Percentiles rank a stretch among this genome's conserved stretches.
Evolutionary conservation across 2,113 vertebrate genomes (phyloP).

Genomic region (Hystrix cristata): DNA sequence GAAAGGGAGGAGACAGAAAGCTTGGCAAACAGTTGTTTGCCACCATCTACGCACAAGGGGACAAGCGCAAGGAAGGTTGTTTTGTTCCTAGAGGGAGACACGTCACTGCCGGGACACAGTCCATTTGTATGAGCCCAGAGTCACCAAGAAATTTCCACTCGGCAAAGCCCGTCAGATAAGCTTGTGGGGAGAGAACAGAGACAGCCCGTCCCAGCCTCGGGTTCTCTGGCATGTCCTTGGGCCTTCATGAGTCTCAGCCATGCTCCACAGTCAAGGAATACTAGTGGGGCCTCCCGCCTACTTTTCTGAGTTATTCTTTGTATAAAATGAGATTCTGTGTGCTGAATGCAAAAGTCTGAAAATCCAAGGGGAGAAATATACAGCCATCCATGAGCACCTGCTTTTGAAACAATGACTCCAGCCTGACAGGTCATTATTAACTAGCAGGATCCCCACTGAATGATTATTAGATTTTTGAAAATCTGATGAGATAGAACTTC

Average conservation of each 20-base stretch:
- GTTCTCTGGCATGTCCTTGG: background rate
- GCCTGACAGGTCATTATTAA: fast-evolving
- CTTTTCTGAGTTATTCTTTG: background rate
- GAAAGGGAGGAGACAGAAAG: slow-evolving; percentile 71
- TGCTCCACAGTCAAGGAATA: background rate
- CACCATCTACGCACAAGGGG: slow-evolving; percentile 81
- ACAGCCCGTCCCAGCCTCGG: background rate
- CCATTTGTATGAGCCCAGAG: slow-evolving; percentile 79
- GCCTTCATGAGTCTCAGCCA: background rate
- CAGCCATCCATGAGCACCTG: background rate
- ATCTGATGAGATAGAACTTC: background rate
- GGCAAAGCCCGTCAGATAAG: slow-evolving; percentile 35
- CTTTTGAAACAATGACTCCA: fast-evolving
- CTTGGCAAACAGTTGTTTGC: slow-evolving; percentile 84
- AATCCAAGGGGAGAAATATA: background rate
- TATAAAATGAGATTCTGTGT: background rate
- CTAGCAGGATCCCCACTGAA: fast-evolving
- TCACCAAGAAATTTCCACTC: slow-evolving; percentile 79
- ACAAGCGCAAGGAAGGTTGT: slow-evolving; percentile 64
- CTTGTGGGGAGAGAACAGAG: background rate
- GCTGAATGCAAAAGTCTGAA: background rate
- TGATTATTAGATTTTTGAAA: background rate
- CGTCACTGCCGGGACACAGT: slow-evolving; percentile 78
- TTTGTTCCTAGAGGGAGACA: slow-evolving; percentile 84
- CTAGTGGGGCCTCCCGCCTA: background rate